phyloP scores from a whole-genome alignment of 2,113 vertebrate genomes.

The Illadopsis cleaveri region DNA sequence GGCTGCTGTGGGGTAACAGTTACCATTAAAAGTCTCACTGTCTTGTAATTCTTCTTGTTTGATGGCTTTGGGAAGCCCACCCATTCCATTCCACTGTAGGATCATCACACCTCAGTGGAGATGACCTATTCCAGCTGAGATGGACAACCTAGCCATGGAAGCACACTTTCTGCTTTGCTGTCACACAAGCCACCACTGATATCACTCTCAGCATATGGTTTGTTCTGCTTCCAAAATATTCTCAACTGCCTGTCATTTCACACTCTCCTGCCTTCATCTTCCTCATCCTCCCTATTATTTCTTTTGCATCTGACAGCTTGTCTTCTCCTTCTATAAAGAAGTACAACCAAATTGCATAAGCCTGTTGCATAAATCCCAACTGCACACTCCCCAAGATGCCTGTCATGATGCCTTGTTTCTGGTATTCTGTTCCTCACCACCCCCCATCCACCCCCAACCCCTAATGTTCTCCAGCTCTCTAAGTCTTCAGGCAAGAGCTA shows the following conservation, averaged over 20 bases:
- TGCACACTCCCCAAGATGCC: background rate
- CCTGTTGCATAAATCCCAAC: background rate
- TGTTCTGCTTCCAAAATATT: background rate
- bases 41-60: background rate
- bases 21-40: accelerated
- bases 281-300: background rate
- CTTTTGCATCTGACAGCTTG: background rate
- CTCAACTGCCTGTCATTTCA: background rate
- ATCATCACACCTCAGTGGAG: background rate
- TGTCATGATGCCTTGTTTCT: background rate
- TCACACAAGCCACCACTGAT: background rate
- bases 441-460: accelerated
- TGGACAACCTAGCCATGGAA: background rate
- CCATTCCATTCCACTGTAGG: background rate
- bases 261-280: background rate
- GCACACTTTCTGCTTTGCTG: background rate
- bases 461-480: background rate
- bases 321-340: background rate
- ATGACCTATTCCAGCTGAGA: background rate
- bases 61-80: background rate
- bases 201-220: background rate
- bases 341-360: background rate
- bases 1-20: background rate
- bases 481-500: background rate
- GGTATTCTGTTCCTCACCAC: background rate